Conservation (phyloP, 2,797 vertebrate species). For the Loris lydekkerianus region DNA sequence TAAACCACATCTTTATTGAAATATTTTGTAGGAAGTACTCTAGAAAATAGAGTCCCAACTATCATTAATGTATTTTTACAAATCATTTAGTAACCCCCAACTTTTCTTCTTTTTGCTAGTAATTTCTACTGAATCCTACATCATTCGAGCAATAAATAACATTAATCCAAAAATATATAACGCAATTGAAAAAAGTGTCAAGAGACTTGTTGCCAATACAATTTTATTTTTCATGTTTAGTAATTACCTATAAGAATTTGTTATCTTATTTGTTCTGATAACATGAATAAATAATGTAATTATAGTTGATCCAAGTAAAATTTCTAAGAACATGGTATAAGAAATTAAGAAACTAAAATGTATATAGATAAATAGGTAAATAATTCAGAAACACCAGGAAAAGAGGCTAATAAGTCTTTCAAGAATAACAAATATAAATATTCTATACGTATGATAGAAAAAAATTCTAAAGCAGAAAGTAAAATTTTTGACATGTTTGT, state of each 20-base stretch:
- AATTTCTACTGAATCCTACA: not conserved
- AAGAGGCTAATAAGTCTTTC: not conserved
- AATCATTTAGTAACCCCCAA: not conserved
- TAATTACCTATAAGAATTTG: not conserved
- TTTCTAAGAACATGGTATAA: not conserved
- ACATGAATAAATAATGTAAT: not conserved
- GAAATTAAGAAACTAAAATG: not conserved
- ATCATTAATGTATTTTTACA: not conserved
- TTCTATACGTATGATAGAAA: not conserved
- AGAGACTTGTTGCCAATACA: not conserved
- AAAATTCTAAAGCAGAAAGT: not conserved
- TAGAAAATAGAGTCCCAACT: not conserved
- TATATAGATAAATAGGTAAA: not conserved
- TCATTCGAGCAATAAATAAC: not conserved
- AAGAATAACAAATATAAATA: slow-evolving; percentile 16
- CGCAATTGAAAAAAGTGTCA: not conserved
- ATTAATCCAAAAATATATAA: not conserved
- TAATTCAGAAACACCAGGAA: not conserved
- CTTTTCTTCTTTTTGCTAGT: not conserved
- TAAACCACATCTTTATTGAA: not conserved
- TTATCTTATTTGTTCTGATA: not conserved
- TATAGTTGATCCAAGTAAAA: not conserved
- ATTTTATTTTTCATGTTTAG: not conserved
- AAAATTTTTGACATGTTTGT: not conserved
- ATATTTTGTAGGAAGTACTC: not conserved